A percentile compares a stretch with the other conserved stretches of the same genome.
Evolutionary conservation across 2,113 vertebrate genomes (phyloP).

Genomic region (Barbus barbus): DNA sequence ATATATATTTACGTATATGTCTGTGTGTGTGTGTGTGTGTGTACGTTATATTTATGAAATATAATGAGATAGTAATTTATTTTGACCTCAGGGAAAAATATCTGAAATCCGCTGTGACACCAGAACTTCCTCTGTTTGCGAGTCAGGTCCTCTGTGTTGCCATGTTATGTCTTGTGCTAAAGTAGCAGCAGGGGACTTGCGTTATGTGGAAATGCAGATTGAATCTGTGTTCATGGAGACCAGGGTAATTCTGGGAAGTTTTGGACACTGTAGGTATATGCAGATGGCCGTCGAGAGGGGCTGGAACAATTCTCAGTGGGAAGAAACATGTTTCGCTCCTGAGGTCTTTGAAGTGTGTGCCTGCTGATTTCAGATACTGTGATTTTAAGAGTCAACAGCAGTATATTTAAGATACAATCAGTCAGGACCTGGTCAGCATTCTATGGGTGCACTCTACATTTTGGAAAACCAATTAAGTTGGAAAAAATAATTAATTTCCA

Average conservation of each 20-base stretch:
- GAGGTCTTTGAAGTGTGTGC: slow-evolving; percentile 27
- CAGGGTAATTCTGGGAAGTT: slow-evolving; percentile 49
- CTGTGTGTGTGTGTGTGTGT: no score
- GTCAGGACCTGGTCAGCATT: background rate
- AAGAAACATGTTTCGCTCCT: slow-evolving; percentile 56
- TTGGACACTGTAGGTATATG: slow-evolving; percentile 60
- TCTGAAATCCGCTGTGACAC: background rate
- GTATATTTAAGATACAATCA: background rate
- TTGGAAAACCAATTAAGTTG: background rate
- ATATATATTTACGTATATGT: no score
- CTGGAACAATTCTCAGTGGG: slow-evolving; percentile 72
- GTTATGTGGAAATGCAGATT: background rate
- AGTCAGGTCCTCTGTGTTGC: background rate
- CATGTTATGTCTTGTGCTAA: no score
- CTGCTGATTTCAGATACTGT: slow-evolving; percentile 29
- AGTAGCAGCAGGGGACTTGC: background rate
- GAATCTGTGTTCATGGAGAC: slow-evolving; percentile 17
- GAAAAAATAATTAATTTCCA: background rate
- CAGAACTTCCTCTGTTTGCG: background rate
- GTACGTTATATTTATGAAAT: background rate
- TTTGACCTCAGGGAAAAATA: background rate
- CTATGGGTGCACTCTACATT: background rate
- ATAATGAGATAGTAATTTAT: background rate
- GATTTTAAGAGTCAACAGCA: slow-evolving; percentile 20
- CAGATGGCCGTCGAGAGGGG: slow-evolving; percentile 72